phyloP scores from a whole-genome alignment of 2,113 vertebrate genomes.

The Sinocyclocheilus anophthalmus region DNA sequence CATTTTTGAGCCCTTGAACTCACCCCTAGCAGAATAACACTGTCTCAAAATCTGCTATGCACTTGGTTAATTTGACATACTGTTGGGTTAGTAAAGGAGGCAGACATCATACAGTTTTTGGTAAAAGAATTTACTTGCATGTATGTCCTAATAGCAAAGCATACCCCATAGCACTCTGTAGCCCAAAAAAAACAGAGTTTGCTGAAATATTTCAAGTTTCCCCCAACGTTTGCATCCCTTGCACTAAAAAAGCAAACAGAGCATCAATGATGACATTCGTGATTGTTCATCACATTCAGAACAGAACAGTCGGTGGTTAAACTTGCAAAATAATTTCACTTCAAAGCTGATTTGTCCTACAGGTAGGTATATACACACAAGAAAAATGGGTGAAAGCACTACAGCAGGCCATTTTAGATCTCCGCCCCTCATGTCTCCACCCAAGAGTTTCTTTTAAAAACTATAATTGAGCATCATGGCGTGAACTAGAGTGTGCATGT shows the following conservation, averaged over 20 bases:
- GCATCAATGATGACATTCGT: constrained; percentile 71
- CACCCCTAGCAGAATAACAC: not conserved
- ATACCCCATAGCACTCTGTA: constrained; percentile 70
- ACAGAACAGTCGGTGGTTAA: constrained; percentile 65
- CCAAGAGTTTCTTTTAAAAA: constrained; percentile 3
- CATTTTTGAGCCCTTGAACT: not conserved
- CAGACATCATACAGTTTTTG: constrained; percentile 38
- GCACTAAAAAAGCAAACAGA: constrained; percentile 61
- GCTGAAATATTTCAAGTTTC: constrained; percentile 42
- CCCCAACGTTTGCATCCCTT: constrained; percentile 56
- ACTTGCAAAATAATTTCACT: constrained; percentile 71
- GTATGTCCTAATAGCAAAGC: constrained; percentile 67
- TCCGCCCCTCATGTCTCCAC: not conserved
- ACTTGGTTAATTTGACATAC: not conserved
- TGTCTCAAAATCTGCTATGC: not conserved
- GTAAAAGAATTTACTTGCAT: constrained; percentile 72
- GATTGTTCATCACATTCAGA: constrained; percentile 75
- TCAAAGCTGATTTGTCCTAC: constrained; percentile 61
- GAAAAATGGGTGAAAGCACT: constrained; percentile 1
- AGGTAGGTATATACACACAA: constrained; percentile 25
- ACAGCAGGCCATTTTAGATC: constrained; percentile 13
- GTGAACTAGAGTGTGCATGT: constrained; percentile 14
- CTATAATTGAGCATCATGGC: not conserved
- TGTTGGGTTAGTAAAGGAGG: constrained; percentile 9
- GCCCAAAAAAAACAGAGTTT: constrained; percentile 52